Base-by-base conservation (phyloP, 2,888 invertebrate species). In the Argyresthia albistria region DNA sequence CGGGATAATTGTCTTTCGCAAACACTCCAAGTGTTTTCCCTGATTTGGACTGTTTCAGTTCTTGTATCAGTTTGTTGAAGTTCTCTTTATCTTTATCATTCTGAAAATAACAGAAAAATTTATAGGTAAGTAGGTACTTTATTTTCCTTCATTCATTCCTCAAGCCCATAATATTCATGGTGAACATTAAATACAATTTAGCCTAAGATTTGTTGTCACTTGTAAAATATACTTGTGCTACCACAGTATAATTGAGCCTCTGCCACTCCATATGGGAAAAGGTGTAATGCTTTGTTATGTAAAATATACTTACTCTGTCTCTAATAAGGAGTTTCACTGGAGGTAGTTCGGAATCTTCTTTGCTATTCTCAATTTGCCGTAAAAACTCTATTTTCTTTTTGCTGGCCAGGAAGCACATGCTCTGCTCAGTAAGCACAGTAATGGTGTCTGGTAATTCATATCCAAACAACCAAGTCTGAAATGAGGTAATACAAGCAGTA, bases 331-430 rank as follows among this genome's bases (percentile, higher is more conserved):
- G 89, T 73, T 95, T 95, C 8, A 98, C 91, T 53, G 94, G 90
- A 9, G 97, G 97, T 43, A 97, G 88, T 59, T 93, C 93, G 48
- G 81, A 65, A 61, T 95, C 95, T 64, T 96, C 96, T 75, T 94
- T 96, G 15, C 90, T 90, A 68, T 91, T 93, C 74, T 97, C 96
- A 46, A 97, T 92, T 75, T 96, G 95, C 65, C 95, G 92, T 51
- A 99, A 87, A 79, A 98, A 99, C 66, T 99, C 98, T 58, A 98
- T 97, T 80, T 99, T 99, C 88, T 98, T 98, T 80, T 97, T 98
- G 70, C 98, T 98, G 1, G 98, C 96, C 54, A 99, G 88, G 67
- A 99, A 96, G 69, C 93, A 93, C 58, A 98, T 93, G 43, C 91
- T 91, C 46, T 94, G 91, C 62, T 96, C 93, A 43, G 96, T 93